Base-by-base conservation (phyloP, 2,113 vertebrate genomes). In the Pagrus major region DNA sequence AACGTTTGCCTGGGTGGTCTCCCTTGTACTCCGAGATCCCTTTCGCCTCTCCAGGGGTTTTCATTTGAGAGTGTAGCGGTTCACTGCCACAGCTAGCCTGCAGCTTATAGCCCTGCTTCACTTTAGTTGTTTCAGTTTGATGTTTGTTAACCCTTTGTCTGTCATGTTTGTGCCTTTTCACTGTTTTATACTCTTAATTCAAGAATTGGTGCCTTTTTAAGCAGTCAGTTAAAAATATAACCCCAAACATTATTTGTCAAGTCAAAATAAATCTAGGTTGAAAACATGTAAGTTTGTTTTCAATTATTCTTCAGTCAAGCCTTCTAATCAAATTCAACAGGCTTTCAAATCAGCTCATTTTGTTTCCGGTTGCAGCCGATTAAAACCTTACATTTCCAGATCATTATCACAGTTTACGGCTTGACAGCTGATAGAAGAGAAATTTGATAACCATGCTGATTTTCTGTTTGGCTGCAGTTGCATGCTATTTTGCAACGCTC, bases 1-100 rank as follows among this genome's bases (percentile, higher is more conserved):
- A 78, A 73, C 51, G 46, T 81, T 87, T 78, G 47, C 86, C 80
- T 94, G 91, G 94, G 94, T 94, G 93, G 93, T 94, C 94, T 80
- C 59, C 25, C 78, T 82, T 77, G 69, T 59, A 73, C 61, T 78
- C 58, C 0, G 41, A 84, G 68, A 78, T 85, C 66, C 18, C 42
- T 68, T n/a, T 82, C 21, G 33, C 56, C 71, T 85, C 82, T 78
- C 73, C n/a, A 33, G 78, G 77, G 83, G 76, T 74, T 86, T 84
- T 81, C 67, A 81, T 89, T 85, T 88, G 68, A 90, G 77, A 81
- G 52, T 60, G 76, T 76, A 78, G 85, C 56, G 58, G 87, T 83
- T 90, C 81, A 79, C 64, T 49, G 80, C 81, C 78, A 71, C 74
- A 78, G 61, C 42, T 46, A 35, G 80, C 84, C 84, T 73, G 23